phyloP scores from a whole-genome alignment of 2,888 invertebrate species.

The Geotrupes spiniger region DNA sequence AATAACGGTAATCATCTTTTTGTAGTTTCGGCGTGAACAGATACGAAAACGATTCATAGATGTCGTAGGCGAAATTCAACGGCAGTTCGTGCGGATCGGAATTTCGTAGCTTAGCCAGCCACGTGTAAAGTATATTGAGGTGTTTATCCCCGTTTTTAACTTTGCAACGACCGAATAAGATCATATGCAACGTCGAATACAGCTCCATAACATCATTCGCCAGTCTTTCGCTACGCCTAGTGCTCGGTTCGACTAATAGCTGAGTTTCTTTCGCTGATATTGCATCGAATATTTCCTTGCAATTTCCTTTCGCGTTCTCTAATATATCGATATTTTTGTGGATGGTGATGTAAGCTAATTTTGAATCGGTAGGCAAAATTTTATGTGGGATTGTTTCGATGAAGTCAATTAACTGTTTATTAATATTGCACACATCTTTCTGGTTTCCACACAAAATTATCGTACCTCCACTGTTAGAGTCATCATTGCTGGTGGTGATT shows the following conservation, averaged over 20 bases:
- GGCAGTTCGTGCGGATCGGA: slow-evolving; percentile 7
- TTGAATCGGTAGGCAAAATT: slow-evolving; percentile 11
- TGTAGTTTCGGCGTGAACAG: slow-evolving; percentile 9
- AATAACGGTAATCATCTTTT: not conserved
- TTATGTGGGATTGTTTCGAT: not conserved
- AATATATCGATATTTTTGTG: slow-evolving; percentile 4
- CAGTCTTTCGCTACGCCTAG: not conserved
- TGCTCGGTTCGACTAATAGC: not conserved
- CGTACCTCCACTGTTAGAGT: not conserved
- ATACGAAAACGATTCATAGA: slow-evolving; percentile 17
- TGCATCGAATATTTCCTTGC: slow-evolving; percentile 7
- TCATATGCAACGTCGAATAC: slow-evolving; percentile 10
- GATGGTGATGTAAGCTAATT: slow-evolving; percentile 4
- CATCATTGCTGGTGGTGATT: not conserved
- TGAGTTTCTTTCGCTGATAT: slow-evolving; percentile 4
- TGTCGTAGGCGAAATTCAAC: slow-evolving; percentile 10
- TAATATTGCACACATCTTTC: not conserved
- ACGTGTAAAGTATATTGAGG: slow-evolving; percentile 9
- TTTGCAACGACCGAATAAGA: slow-evolving; percentile 16
- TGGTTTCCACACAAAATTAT: slow-evolving; percentile 2
- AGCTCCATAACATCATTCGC: slow-evolving; percentile 7
- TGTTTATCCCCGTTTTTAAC: slow-evolving; percentile 11
- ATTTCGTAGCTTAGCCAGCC: slow-evolving; percentile 6
- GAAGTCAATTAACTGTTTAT: slow-evolving; percentile 6
- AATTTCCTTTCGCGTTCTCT: slow-evolving; percentile 14